Percentiles rank a stretch among this genome's conserved stretches.
phyloP scores from a whole-genome alignment of 2,888 invertebrate species.

The Atethmia centrago region DNA sequence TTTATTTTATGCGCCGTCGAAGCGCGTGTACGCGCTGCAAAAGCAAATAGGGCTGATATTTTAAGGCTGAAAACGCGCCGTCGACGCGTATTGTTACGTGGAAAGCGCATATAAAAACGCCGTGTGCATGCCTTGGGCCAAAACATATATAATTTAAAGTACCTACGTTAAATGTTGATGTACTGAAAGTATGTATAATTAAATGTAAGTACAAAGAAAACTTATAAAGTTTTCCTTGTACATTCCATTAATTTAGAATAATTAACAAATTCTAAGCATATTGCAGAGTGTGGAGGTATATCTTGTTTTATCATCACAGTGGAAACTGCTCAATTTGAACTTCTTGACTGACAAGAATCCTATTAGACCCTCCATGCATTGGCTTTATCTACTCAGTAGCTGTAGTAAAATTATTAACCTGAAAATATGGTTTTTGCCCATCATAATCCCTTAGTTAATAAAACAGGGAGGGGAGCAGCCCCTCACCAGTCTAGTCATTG shows the following conservation, averaged over 20 bases:
- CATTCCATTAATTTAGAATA: background rate
- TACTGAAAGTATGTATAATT: background rate
- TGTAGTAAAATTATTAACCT: background rate
- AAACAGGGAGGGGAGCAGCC: background rate
- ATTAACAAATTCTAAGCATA: background rate
- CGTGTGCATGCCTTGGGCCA: background rate
- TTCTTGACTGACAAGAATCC: background rate
- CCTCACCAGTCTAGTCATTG: background rate
- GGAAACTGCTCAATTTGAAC: background rate
- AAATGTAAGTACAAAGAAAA: too few relatives aligned
- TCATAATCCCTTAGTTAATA: background rate
- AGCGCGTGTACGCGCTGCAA: background rate
- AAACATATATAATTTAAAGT: background rate
- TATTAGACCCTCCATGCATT: background rate
- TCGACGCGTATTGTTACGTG: background rate
- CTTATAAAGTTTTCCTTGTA: conserved; percentile 1
- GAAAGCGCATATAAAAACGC: background rate
- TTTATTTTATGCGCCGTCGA: background rate
- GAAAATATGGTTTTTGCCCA: background rate
- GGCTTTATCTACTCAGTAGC: background rate
- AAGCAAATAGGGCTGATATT: background rate
- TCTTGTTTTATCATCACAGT: background rate
- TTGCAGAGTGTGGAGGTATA: background rate
- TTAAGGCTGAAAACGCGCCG: too few relatives aligned
- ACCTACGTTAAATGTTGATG: too few relatives aligned